A percentile compares a stretch with the other conserved stretches of the same genome.
These are phyloP conservation scores for Fissipunctia ypsillon DNA, from an alignment of 2,888 invertebrate species.

Conservation along the genomic window DNA sequence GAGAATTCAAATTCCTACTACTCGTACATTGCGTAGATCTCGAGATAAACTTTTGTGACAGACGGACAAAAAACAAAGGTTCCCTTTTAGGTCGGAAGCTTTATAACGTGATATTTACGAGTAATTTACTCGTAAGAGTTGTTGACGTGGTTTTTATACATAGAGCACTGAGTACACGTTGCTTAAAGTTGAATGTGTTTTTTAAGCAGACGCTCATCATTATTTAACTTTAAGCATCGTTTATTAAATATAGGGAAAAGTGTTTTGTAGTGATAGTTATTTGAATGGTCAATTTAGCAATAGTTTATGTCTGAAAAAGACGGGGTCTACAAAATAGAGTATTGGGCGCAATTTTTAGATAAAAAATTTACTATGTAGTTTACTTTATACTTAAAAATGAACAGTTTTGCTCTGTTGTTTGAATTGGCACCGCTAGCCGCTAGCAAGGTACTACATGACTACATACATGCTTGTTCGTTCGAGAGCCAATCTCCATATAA, in stretches of 20 bases:
- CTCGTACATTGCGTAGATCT: not conserved
- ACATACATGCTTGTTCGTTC: not conserved
- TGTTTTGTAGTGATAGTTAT: not conserved
- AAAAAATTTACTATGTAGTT: not conserved
- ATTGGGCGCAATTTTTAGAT: too few relatives aligned
- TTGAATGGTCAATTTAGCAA: not conserved
- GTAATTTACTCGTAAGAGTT: not conserved
- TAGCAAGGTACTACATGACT: not conserved
- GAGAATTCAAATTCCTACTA: not conserved
- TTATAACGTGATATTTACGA: not conserved
- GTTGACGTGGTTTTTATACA: not conserved
- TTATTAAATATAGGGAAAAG: too few relatives aligned
- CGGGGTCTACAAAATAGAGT: not conserved
- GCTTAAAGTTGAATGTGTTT: too few relatives aligned
- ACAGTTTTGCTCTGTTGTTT: slow-evolving; percentile 16
- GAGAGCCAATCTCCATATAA: slow-evolving; percentile 40
- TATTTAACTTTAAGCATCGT: too few relatives aligned
- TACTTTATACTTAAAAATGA: slow-evolving; percentile 3
- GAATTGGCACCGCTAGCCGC: slow-evolving; percentile 24
- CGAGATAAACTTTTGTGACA: not conserved
- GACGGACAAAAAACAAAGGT: not conserved
- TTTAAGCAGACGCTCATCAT: too few relatives aligned
- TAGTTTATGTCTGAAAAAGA: not conserved
- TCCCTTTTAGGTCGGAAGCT: not conserved
- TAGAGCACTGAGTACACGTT: not conserved